phyloP scores from a whole-genome alignment of 2,113 vertebrate genomes.

The Rhinichthys klamathensis region DNA sequence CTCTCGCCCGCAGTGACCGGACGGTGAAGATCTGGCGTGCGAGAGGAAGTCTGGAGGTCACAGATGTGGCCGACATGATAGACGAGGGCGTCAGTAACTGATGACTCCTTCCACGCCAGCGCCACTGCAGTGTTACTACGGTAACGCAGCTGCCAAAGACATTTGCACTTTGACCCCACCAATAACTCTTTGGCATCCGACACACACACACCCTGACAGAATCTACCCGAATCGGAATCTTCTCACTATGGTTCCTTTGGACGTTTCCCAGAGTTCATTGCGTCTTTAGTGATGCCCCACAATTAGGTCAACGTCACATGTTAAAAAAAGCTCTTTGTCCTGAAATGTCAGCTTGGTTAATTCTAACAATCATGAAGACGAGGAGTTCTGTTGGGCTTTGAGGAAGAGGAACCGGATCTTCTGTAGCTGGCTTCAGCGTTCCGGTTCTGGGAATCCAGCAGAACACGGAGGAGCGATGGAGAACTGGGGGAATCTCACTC shows the following conservation, averaged over 20 bases:
- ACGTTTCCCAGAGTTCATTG: constrained; percentile 19
- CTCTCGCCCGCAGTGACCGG: constrained; percentile 81
- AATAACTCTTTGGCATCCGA: not conserved
- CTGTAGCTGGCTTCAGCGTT: constrained; percentile 49
- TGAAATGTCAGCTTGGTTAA: constrained; percentile 12
- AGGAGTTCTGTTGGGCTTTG: not conserved
- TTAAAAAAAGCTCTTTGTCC: constrained; percentile 26
- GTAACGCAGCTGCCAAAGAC: constrained; percentile 38
- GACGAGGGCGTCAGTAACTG: constrained; percentile 87
- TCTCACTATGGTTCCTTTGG: constrained; percentile 8
- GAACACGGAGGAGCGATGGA: not conserved
- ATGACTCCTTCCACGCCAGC: constrained; percentile 55
- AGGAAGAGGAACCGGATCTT: constrained; percentile 21
- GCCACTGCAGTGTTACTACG: constrained; percentile 9
- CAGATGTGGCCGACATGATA: constrained; percentile 79
- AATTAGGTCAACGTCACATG: constrained; percentile 12
- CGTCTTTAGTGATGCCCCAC: constrained; percentile 4
- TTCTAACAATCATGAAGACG: constrained; percentile 18
- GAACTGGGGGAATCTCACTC: not conserved
- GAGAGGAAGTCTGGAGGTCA: constrained; percentile 79
- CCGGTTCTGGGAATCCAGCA: constrained; percentile 5
- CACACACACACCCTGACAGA: constrained; percentile 7
- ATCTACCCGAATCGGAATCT: constrained; percentile 22
- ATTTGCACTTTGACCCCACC: constrained; percentile 61
- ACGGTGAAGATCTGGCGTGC: constrained; percentile 97